phyloP scores from a whole-genome alignment of 2,888 invertebrate species.

The Notodonta ziczac region DNA sequence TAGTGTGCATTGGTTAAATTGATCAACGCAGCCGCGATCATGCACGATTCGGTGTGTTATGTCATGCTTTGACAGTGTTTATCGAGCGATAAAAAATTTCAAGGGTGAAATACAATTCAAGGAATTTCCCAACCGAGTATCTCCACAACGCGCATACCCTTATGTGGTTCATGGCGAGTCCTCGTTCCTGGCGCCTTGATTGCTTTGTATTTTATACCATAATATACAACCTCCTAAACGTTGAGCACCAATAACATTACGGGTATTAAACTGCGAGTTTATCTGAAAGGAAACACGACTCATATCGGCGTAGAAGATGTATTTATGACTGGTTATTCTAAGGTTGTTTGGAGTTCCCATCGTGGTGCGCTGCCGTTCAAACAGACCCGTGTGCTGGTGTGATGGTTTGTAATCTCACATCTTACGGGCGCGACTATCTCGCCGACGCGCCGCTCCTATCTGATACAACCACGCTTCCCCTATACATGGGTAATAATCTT shows the following conservation, averaged over 20 bases:
- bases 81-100: constrained; percentile 28
- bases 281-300: constrained; percentile 59
- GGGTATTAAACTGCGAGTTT: constrained; percentile 50
- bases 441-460: constrained; percentile 46
- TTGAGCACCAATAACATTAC: constrained; percentile 49
- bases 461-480: constrained; percentile 53
- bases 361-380: constrained; percentile 47
- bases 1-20: constrained; percentile 55
- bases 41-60: constrained; percentile 8
- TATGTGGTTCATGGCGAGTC: constrained; percentile 21
- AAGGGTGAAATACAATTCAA: constrained; percentile 7
- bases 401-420: constrained; percentile 49
- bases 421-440: constrained; percentile 38
- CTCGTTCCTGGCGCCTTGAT: constrained; percentile 19
- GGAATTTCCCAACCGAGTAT: constrained; percentile 15
- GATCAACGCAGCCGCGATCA: constrained; percentile 59
- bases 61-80: constrained; percentile 20
- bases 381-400: constrained; percentile 46
- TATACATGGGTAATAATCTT: constrained; percentile 57
- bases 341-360: constrained; percentile 67
- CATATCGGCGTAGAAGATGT: constrained; percentile 49
- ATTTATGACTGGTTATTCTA: constrained; percentile 62
- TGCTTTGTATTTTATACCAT: constrained; percentile 28
- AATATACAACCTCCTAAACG: constrained; percentile 56
- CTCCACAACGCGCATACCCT: constrained; percentile 24